Percentiles rank a stretch among this genome's conserved stretches.
Evolutionary conservation across 2,113 vertebrate species (phyloP).

Genomic region (Chlorocebus sabaeus): DNA sequence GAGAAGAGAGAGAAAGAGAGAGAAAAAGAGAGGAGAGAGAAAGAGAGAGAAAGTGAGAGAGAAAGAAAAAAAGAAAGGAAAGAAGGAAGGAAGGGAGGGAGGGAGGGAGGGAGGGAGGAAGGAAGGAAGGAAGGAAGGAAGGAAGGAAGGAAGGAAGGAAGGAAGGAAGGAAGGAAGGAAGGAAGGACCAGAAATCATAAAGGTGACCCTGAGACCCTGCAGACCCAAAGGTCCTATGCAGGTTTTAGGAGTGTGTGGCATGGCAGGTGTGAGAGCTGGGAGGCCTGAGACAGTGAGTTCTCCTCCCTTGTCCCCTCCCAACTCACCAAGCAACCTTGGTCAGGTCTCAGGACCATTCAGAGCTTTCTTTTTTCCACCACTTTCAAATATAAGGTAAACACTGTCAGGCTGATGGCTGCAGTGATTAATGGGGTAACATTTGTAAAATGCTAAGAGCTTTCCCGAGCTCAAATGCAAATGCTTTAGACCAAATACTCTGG

Average conservation of each 20-base stretch:
- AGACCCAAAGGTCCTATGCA: not conserved
- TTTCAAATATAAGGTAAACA: slow-evolving; percentile 56
- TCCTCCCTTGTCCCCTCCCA: not conserved
- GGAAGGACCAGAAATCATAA: not conserved
- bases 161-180: not conserved
- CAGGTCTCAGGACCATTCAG: not conserved
- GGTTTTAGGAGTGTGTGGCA: fast-evolving
- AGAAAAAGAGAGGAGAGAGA: too few species aligned
- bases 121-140: too few species aligned
- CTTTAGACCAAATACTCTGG: slow-evolving; percentile 66
- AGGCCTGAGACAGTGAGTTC: too few species aligned
- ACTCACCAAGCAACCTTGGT: not conserved
- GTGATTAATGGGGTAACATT: slow-evolving; percentile 75
- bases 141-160: too few species aligned
- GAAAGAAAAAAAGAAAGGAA: fast-evolving
- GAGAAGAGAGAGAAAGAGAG: too few species aligned
- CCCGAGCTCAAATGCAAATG: slow-evolving; percentile 62
- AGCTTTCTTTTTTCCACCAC: not conserved
- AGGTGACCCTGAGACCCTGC: not conserved
- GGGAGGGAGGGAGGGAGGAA: too few species aligned
- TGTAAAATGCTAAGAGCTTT: slow-evolving; percentile 67
- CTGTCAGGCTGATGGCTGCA: slow-evolving; percentile 22
- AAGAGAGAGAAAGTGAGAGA: too few species aligned
- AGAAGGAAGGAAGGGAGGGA: fast-evolving
- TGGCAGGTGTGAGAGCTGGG: not conserved